Evolutionary conservation across 1,140 invertebrate genomes (phyloP), one percentile per base, ranked within the genome.

Genomic region (Saccostrea glomerata): DNA sequence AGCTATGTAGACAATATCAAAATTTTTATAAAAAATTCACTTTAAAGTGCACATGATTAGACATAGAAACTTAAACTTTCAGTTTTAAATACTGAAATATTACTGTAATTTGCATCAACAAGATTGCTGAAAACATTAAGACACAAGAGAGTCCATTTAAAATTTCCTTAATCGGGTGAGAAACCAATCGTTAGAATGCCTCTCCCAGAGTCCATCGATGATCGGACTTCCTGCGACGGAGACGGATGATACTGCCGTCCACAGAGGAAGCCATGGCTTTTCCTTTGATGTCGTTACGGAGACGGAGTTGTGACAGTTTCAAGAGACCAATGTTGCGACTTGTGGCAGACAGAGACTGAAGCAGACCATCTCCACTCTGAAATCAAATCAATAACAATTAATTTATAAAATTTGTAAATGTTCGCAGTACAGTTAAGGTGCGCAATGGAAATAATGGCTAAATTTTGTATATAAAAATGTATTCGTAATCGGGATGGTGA

Each of bases 281-380:
- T 88, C 93, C 94, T 36, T 92, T 91, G 23, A 94, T 92, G 86
- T 95, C 93, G 47, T 94, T 93, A 12, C 90, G 63, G 63, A 95
- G 90, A 54, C 92, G 91, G 12, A 90, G 90, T 70, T 93, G 90
- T 12, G 94, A 91, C 9, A 95, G 63, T 58, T 91, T 91, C 63
- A 95, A 90, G 54, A 94, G 90, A 60, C 93, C 93, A 66, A 95
- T 94, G 90, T 95, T 94, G 25, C 92, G 89, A 89, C 93, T 94
- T 36, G 93, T 95, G 15, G 93, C 92, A 30, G 92, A 92, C 36
- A 95, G 92, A 17, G 94, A 94, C 54, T 94, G 92, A 12, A 94
- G 89, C 15, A 95, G 89, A 20, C 92, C 92, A 84, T 94, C 92
- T 54, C 93, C 93, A 85, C 92, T 92, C 94, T 95, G 89, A 13